Percentiles rank a stretch among this genome's conserved stretches.
phyloP scores from a whole-genome alignment of 2,113 vertebrate species.

The Cinclus mexicanus region DNA sequence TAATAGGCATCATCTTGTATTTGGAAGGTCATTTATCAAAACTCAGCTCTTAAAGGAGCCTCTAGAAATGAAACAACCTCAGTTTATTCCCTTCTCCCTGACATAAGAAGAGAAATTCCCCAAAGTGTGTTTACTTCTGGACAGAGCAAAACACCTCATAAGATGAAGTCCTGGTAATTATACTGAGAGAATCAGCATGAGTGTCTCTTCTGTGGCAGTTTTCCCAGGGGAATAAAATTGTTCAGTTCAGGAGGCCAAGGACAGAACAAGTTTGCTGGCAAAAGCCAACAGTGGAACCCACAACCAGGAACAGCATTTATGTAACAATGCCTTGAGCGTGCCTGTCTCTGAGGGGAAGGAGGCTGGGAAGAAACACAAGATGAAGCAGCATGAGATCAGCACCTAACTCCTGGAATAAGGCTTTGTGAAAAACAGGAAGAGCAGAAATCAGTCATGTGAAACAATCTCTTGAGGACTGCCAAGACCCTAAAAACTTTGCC shows the following conservation, averaged over 20 bases:
- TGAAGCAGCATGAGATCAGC: not conserved
- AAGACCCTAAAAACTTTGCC: not conserved
- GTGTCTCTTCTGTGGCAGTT: not conserved
- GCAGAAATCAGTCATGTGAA: not conserved
- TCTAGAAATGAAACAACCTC: not conserved
- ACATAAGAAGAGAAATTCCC: not conserved
- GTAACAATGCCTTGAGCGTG: accelerated
- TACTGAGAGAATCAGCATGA: not conserved
- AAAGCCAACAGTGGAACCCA: not conserved
- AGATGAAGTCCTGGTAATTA: not conserved
- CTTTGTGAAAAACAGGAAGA: not conserved
- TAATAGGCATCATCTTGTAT: not conserved
- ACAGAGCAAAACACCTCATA: not conserved
- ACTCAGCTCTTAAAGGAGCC: not conserved
- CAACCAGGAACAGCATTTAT: not conserved
- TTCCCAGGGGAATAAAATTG: not conserved
- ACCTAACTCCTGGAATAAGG: not conserved
- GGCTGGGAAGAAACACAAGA: not conserved
- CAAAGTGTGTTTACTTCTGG: not conserved
- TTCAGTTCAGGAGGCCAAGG: not conserved
- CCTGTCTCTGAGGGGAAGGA: not conserved
- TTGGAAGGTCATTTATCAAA: not conserved
- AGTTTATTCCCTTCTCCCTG: not conserved
- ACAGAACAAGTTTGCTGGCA: not conserved
- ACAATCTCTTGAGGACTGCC: not conserved